Evolutionary conservation across 1,140 invertebrate species (phyloP).

Genomic region (Globodera rostochiensis): DNA sequence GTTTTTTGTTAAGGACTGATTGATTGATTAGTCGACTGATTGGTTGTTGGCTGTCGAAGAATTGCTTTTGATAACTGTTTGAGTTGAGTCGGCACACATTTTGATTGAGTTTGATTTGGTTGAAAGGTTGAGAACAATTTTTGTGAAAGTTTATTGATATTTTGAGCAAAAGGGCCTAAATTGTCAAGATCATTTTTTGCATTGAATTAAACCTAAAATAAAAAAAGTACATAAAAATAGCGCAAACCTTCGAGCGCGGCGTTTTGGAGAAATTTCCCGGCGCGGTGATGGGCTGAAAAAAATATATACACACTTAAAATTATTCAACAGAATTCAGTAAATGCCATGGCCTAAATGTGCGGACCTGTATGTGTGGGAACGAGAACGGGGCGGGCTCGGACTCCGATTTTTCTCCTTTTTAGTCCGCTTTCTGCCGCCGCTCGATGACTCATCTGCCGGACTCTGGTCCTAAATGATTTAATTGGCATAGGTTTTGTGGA

Average conservation of each 20-base stretch:
- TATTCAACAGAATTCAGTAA: no score
- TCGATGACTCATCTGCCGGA: background rate
- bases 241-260: conserved; percentile 12
- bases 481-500: background rate
- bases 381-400: conserved; percentile 17
- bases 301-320: no score
- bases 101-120: conserved; percentile 23
- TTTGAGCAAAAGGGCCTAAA: conserved; percentile 8
- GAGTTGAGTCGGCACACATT: conserved; percentile 9
- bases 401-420: conserved; percentile 9
- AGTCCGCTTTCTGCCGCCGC: background rate
- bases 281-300: conserved; percentile 17
- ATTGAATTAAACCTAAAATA: conserved; percentile 14
- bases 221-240: conserved; percentile 6
- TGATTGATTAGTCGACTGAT: conserved; percentile 23
- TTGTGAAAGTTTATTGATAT: conserved; percentile 7
- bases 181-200: conserved; percentile 5
- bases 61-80: conserved; percentile 10
- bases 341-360: no score
- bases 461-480: conserved; percentile 16
- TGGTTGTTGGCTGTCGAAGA: conserved; percentile 13
- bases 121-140: conserved; percentile 15
- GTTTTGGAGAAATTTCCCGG: conserved; percentile 21
- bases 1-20: conserved; percentile 1
- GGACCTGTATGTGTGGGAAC: conserved; percentile 30